A percentile compares a stretch with the other conserved stretches of the same genome.
Conservation (phyloP, 2,113 vertebrate species). For the Periophthalmus modestus region DNA sequence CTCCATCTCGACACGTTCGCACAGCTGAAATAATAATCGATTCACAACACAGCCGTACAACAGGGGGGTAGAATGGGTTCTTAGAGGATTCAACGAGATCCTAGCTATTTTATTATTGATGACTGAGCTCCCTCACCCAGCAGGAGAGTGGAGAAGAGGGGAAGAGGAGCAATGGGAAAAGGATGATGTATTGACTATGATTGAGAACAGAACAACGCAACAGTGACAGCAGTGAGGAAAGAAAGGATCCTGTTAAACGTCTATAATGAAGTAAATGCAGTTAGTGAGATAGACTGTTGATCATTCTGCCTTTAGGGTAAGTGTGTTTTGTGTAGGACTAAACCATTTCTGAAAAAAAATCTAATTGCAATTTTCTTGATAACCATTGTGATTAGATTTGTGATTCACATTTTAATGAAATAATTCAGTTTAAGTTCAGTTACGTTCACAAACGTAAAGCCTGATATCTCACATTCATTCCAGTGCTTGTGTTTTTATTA, state of each 20-base stretch:
- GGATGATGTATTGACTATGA: not conserved
- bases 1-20: constrained; percentile 24
- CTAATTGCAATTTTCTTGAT: not conserved
- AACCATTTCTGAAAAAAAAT: not conserved
- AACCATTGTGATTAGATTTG: not conserved
- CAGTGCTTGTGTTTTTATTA: too few species aligned
- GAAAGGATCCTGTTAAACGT: not conserved
- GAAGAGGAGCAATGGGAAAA: not conserved
- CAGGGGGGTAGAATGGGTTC: constrained; percentile 56
- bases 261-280: constrained; percentile 27
- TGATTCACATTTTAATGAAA: not conserved
- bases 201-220: not conserved
- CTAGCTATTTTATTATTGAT: constrained; percentile 68
- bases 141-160: constrained; percentile 33
- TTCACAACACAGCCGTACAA: constrained; percentile 59
- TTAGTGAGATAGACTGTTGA: not conserved
- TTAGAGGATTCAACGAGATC: constrained; percentile 75
- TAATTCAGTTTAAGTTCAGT: not conserved
- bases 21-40: constrained; percentile 67
- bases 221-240: constrained; percentile 2
- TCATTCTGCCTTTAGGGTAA: not conserved
- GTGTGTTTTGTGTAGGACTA: not conserved
- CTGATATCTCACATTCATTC: too few species aligned
- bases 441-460: too few species aligned
- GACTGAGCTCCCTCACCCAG: constrained; percentile 34